Evolutionary conservation across 1,140 invertebrate genomes (phyloP).

Genomic region (Drosophila aff.): DNA sequence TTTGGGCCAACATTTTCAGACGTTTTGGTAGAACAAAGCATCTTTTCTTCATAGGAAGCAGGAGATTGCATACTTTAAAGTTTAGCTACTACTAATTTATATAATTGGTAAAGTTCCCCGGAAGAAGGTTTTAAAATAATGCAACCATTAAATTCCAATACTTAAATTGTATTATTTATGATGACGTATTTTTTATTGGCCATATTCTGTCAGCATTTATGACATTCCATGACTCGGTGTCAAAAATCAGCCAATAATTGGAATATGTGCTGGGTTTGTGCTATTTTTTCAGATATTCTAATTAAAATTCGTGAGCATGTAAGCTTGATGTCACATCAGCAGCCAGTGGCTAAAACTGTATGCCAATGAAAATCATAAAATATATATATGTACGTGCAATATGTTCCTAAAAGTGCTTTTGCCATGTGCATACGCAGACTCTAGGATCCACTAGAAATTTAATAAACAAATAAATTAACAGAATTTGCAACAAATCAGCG

Average conservation of each 20-base stretch:
- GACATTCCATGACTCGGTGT: constrained; percentile 55
- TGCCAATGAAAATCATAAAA: constrained; percentile 18
- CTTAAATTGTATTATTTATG: not conserved
- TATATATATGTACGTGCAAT: not conserved
- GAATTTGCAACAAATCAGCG: constrained; percentile 59
- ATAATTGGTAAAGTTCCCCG: not conserved
- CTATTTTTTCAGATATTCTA: constrained; percentile 60
- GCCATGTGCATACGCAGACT: constrained; percentile 46
- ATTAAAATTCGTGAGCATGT: constrained; percentile 67
- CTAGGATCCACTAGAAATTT: constrained; percentile 41
- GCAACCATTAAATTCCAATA: not conserved
- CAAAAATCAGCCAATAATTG: constrained; percentile 65
- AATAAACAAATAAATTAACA: constrained; percentile 78
- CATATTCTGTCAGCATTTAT: constrained; percentile 39
- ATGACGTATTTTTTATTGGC: constrained; percentile 2
- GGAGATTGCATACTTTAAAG: not conserved
- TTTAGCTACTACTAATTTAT: not conserved
- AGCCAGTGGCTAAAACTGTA: constrained; percentile 19
- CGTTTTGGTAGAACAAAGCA: not conserved
- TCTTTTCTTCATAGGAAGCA: not conserved
- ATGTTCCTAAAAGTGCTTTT: constrained; percentile 30
- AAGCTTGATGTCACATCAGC: constrained; percentile 55
- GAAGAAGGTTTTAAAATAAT: not conserved
- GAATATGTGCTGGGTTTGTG: constrained; percentile 28
- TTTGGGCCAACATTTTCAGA: not conserved